These are phyloP conservation scores for Folsomia manolachei DNA, from an alignment of 2,888 invertebrate genomes.

Conservation along the genomic window DNA sequence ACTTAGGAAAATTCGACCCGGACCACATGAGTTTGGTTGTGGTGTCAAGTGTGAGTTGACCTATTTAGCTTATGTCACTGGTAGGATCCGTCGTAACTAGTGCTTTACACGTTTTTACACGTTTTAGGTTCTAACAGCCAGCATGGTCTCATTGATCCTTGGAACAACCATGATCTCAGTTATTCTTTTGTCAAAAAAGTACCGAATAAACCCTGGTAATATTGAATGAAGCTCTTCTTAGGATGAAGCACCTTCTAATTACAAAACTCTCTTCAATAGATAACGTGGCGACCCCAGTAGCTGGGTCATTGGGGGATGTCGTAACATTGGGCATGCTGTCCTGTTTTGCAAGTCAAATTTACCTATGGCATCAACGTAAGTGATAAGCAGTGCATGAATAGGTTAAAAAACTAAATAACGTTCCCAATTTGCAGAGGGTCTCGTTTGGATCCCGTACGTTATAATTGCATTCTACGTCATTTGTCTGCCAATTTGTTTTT, in stretches of 20 bases:
- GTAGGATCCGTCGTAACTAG: no score
- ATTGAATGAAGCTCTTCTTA: no score
- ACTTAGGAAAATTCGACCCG: conserved; percentile 64
- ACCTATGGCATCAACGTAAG: not conserved
- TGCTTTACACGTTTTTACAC: no score
- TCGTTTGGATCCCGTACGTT: conserved; percentile 63
- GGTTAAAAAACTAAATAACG: not conserved
- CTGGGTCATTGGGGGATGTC: conserved; percentile 68
- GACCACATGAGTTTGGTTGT: conserved; percentile 69
- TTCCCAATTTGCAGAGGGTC: conserved; percentile 24
- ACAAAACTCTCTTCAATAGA: no score
- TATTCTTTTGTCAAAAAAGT: conserved; percentile 64
- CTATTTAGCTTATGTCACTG: no score
- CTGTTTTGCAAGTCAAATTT: conserved; percentile 57
- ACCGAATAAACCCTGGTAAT: conserved; percentile 44
- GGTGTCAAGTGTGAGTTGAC: conserved; percentile 72
- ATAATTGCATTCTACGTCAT: conserved; percentile 64
- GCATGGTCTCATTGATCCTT: conserved; percentile 70
- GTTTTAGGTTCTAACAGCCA: conserved; percentile 73
- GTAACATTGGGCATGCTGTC: conserved; percentile 66
- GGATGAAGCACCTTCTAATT: no score
- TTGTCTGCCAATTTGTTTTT: conserved; percentile 70
- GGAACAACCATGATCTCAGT: conserved; percentile 66
- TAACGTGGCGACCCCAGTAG: conserved; percentile 63
- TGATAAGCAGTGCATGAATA: not conserved